Evolutionary conservation across 2,797 vertebrate species (phyloP), one percentile per base, ranked within the genome.

Genomic region (Microctenopoma stevenorrisi): DNA sequence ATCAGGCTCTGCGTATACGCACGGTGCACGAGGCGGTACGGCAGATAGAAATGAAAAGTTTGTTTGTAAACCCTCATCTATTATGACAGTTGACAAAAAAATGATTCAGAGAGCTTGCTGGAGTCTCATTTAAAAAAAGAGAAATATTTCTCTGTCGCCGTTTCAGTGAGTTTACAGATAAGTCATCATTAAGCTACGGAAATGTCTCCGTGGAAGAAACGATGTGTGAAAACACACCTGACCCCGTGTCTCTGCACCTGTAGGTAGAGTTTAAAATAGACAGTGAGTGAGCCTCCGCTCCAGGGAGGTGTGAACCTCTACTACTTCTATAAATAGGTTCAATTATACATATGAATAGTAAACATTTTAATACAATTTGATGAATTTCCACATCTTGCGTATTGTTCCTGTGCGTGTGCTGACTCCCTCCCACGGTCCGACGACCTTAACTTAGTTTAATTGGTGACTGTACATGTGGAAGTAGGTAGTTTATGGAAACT

Each of bases 1-100:
- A 78, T 71, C 52, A 75, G 71, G 79, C 81, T 83, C 75, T 78
- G 70, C 76, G 78, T 68, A 69, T 40, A 40, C 2, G 12, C 67
- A 56, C 57, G n/a, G 64, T 48, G 63, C 66, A 16, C 7, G 43
- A 46, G 51, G 76, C 87, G 74, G 76, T 86, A 77, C 68, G 74
- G 69, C 76, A 78, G 62, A 79, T 84, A 78, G 86, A 64, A 89
- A 91, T 90, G 85, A 89, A 64, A 79, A 74, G 69, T 84, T 78
- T 85, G 80, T 87, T 86, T 84, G 64, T 76, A 61, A 37, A 26
- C 15, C 46, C 54, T 75, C 70, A 71, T 83, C 59, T 22, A 72
- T 79, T 77, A 66, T 1, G 30, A 44, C 2, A 2, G 54, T 18
- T 58, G 16, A 61, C 43, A 60, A 46, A 38, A 74, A 33, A 37